Evolutionary conservation across 2,113 vertebrate species (phyloP).

Genomic region (Spilogale gracilis): DNA sequence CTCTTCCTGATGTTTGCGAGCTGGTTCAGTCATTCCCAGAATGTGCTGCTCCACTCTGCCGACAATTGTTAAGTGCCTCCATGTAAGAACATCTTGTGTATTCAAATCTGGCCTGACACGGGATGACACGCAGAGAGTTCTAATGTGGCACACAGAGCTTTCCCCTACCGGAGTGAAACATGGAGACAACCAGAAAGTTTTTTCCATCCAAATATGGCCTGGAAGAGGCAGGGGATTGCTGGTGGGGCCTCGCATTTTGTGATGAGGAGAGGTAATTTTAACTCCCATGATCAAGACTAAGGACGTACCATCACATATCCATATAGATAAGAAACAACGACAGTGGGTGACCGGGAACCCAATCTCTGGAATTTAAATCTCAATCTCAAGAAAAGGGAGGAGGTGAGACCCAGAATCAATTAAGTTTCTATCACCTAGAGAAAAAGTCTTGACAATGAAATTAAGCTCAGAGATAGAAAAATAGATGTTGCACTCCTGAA

Average conservation of each 20-base stretch:
- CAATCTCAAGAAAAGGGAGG: not conserved
- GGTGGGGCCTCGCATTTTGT: not conserved
- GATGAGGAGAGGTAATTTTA: not conserved
- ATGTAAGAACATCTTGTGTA: not conserved
- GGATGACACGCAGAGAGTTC: not conserved
- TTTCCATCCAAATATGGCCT: not conserved
- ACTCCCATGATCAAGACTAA: not conserved
- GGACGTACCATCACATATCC: not conserved
- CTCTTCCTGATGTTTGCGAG: not conserved
- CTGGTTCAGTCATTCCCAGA: not conserved
- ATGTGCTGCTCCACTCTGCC: not conserved
- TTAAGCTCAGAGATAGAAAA: not conserved
- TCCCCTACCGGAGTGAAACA: too few species aligned
- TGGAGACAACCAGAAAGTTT: not conserved
- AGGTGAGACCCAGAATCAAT: not conserved
- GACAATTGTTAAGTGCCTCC: fast-evolving
- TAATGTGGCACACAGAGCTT: fast-evolving
- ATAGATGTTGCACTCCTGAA: not conserved
- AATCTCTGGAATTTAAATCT: not conserved
- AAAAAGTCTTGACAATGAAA: not conserved
- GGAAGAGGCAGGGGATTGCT: not conserved
- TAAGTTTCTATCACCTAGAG: not conserved
- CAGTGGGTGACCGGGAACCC: not conserved
- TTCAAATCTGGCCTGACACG: not conserved
- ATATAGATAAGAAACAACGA: not conserved